Evolutionary conservation across 2,113 vertebrate species (phyloP), one percentile per base, ranked within the genome.

Genomic region (Rallus limicola): DNA sequence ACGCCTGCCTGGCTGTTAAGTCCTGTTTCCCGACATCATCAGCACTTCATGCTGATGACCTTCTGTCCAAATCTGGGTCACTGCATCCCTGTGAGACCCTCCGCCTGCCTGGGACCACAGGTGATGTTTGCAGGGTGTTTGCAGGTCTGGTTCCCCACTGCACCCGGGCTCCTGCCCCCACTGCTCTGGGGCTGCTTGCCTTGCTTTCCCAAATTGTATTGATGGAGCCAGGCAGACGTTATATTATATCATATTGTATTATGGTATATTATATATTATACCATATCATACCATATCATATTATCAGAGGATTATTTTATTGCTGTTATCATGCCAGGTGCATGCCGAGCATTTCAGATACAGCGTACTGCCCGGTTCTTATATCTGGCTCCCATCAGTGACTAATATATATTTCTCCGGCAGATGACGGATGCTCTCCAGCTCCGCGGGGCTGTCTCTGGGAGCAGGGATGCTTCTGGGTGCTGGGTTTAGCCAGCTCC

Each of bases 341-440:
- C 75, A 6, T 0, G 4, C 33, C 40, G 31, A 58, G 34, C 60
- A 3, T 13, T 48, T 8, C 36, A 12, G 79, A 34, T 24, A 4
- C 1, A 50, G n/a, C 2, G 0, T 23, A 16, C 33, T 10, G 1
- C 42, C 38, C 0, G 0, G 13, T 10, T 6, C 75, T 58, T 9
- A 0, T 5, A 0, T 64, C 70, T 24, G 2, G 15, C 34, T 88
- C 50, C 79, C 71, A 40, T 38, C 92, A 15, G 50, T 26, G 44
- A 56, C 68, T 7, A 16, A 38, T 5, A 6, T 6, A 0, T 1
- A 4, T 46, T 75, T 78, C n/a, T 64, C 4, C 4, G 28, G 84
- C 23, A 9, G 74, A 6, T n/a, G 71, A 38, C 0, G 55, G 82
- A 68, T 90, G 67, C 50, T 82, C 48, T 71, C 29, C 68, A 10